These are phyloP conservation scores for Chiloscyllium punctatum DNA, from an alignment of 2,797 vertebrate genomes.

Conservation along the genomic window DNA sequence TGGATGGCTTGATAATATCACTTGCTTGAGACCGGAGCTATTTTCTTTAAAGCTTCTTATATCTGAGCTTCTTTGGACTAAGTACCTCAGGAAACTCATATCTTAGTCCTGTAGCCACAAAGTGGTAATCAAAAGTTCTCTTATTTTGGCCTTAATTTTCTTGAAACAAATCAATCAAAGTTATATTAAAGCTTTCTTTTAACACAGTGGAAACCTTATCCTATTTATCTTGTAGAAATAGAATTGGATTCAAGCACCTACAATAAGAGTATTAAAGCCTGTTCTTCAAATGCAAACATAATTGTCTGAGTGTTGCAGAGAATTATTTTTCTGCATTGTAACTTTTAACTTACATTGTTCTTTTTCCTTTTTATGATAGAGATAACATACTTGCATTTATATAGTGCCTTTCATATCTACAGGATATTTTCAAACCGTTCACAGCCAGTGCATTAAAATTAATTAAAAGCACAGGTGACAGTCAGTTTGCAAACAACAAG, in stretches of 20 bases:
- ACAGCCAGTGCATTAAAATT: neutral
- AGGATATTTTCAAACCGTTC: neutral
- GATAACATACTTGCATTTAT: neutral
- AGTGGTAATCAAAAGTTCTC: neutral
- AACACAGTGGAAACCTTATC: neutral
- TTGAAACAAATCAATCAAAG: too few relatives aligned
- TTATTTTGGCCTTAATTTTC: neutral
- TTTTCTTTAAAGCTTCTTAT: neutral
- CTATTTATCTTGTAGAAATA: neutral
- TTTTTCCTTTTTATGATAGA: neutral
- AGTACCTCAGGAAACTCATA: neutral
- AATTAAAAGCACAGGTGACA: neutral
- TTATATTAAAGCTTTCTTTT: neutral
- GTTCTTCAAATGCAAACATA: neutral
- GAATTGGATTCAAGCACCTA: neutral
- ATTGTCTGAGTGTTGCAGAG: neutral
- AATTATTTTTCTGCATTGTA: neutral
- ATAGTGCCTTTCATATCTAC: neutral
- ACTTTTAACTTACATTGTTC: neutral
- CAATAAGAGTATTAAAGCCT: neutral
- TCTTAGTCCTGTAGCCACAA: neutral
- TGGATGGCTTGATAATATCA: neutral
- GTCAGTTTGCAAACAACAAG: neutral
- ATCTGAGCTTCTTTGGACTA: neutral
- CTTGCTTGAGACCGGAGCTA: neutral